phyloP scores from a whole-genome alignment of 2,888 invertebrate genomes.

The Agriopis marginaria region DNA sequence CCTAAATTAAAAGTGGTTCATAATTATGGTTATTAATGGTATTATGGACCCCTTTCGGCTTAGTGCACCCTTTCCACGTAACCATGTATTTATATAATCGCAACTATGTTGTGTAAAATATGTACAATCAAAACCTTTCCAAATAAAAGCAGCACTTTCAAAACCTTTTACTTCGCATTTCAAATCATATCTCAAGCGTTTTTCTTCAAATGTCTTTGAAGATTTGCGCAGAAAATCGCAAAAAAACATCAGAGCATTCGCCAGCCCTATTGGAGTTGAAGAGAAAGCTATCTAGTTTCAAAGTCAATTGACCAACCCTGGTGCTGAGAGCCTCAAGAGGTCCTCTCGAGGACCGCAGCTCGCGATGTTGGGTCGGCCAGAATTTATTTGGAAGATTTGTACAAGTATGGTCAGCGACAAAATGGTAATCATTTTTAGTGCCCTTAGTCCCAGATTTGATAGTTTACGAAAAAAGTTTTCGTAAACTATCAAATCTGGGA shows the following conservation, averaged over 20 bases:
- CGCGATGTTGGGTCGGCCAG: not conserved
- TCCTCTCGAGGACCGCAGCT: constrained; percentile 37
- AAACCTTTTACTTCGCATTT: not conserved
- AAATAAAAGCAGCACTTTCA: not conserved
- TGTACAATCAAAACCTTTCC: not conserved
- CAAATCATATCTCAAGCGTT: constrained; percentile 47
- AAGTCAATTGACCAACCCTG: constrained; percentile 62
- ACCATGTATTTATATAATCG: not conserved
- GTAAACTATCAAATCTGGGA: too few relatives aligned
- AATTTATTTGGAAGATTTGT: constrained; percentile 3
- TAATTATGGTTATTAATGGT: too few relatives aligned
- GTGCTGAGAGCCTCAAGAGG: constrained; percentile 51
- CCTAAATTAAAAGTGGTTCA: too few relatives aligned
- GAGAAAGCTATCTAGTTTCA: constrained; percentile 60
- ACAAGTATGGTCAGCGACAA: not conserved
- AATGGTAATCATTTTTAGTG: not conserved
- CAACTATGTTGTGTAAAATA: not conserved
- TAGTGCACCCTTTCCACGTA: too few relatives aligned
- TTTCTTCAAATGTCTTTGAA: constrained; percentile 9
- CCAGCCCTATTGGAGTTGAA: constrained; percentile 50
- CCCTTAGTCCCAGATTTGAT: too few relatives aligned
- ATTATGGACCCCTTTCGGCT: too few relatives aligned
- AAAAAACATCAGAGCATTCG: constrained; percentile 23
- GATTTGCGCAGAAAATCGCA: constrained; percentile 46
- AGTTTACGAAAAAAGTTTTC: too few relatives aligned